A percentile compares a stretch with the other conserved stretches of the same genome.
Conservation (phyloP, 2,888 invertebrate genomes). For the Acrocera orbiculus region DNA sequence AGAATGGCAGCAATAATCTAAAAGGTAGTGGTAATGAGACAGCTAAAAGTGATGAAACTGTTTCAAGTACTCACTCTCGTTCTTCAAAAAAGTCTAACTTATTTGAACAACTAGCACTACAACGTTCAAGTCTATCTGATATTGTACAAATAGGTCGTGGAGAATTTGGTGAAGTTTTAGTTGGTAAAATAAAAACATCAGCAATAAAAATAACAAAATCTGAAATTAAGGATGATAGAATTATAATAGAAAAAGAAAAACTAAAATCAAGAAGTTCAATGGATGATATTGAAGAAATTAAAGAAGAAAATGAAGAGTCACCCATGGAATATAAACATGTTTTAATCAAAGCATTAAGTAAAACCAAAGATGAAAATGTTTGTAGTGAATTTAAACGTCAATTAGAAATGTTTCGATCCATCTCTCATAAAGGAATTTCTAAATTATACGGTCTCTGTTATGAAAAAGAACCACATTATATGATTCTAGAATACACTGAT, state of each 20-base stretch:
- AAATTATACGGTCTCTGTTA: constrained; percentile 65
- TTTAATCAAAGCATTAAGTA: constrained; percentile 59
- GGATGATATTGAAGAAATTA: constrained; percentile 31
- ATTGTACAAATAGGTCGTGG: constrained; percentile 58
- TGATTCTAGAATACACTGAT: constrained; percentile 81
- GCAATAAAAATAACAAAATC: constrained; percentile 17
- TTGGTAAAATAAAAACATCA: constrained; percentile 43
- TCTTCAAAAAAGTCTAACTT: constrained; percentile 40
- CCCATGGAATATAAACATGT: constrained; percentile 30
- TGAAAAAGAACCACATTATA: constrained; percentile 70
- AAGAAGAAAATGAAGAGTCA: constrained; percentile 25
- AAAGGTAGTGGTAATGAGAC: constrained; percentile 33
- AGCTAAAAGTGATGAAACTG: constrained; percentile 46
- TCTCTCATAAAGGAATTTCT: constrained; percentile 68
- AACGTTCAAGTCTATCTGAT: constrained; percentile 54
- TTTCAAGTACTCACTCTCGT: constrained; percentile 44
- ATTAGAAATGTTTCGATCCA: constrained; percentile 65
- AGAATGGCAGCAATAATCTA: constrained; percentile 25
- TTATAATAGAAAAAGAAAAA: constrained; percentile 21
- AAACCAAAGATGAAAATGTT: constrained; percentile 58
- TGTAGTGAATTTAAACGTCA: constrained; percentile 76
- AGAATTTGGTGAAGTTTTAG: constrained; percentile 79
- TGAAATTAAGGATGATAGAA: constrained; percentile 19
- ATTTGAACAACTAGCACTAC: constrained; percentile 59
- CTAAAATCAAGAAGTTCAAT: constrained; percentile 29